phyloP scores from a whole-genome alignment of 1,140 invertebrate species.

The Lepeophtheirus salmonis region DNA sequence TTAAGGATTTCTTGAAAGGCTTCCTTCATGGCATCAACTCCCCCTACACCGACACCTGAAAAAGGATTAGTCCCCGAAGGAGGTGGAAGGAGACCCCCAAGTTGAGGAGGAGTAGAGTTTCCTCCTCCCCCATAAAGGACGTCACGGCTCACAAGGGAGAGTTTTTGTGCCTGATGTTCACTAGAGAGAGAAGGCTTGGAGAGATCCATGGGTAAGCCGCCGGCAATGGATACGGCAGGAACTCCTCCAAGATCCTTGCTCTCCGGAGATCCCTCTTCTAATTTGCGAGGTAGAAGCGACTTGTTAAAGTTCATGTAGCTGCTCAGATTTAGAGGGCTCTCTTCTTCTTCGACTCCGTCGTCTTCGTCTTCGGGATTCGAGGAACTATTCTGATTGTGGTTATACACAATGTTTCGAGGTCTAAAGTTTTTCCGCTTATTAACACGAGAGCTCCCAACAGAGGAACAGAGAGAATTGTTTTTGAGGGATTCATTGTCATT shows the following conservation, averaged over 20 bases:
- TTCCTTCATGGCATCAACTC: slow-evolving; percentile 4
- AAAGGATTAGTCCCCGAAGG: not conserved
- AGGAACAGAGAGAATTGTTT: no score
- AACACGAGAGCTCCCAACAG: no score
- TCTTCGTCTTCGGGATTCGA: slow-evolving; percentile 31
- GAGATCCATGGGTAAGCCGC: not conserved
- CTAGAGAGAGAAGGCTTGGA: not conserved
- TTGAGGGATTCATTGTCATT: no score
- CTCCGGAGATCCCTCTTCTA: not conserved
- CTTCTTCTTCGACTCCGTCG: slow-evolving; percentile 26
- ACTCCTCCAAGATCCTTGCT: not conserved
- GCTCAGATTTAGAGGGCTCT: not conserved
- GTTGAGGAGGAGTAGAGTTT: not conserved
- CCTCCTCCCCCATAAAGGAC: slow-evolving; percentile 5
- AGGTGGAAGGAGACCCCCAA: not conserved
- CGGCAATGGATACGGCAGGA: not conserved
- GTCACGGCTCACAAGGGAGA: not conserved
- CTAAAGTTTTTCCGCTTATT: slow-evolving; percentile 49
- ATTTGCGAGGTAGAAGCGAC: not conserved
- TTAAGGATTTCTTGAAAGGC: slow-evolving; percentile 11
- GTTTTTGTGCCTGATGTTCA: not conserved
- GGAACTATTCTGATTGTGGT: no score
- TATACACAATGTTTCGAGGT: slow-evolving; percentile 36
- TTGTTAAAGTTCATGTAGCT: not conserved
- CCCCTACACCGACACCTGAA: not conserved